Conservation (phyloP, 2,113 vertebrate species). For the Passer montanus region DNA sequence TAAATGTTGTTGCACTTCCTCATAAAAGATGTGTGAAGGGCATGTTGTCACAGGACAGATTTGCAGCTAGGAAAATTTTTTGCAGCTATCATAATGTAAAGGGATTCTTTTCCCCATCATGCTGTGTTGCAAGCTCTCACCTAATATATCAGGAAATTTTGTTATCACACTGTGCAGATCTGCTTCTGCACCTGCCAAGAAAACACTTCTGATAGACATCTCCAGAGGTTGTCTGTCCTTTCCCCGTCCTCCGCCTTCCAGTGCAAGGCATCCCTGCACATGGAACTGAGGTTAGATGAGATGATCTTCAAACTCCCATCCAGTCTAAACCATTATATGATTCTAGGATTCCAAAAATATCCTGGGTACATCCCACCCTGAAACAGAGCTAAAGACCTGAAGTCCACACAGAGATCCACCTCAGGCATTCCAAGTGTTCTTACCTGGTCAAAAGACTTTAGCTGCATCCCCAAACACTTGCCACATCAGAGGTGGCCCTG, state of each 20-base stretch:
- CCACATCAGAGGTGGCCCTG: not conserved
- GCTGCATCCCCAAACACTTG: not conserved
- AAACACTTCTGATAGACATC: not conserved
- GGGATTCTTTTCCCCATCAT: not conserved
- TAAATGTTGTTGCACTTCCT: not conserved
- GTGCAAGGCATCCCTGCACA: not conserved
- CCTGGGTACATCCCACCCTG: not conserved
- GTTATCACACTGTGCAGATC: rapidly evolving
- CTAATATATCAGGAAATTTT: not conserved
- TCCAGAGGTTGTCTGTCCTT: not conserved
- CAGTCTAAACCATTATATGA: not conserved
- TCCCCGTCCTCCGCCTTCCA: not conserved
- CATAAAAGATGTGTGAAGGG: not conserved
- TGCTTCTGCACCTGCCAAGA: not conserved
- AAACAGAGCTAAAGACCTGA: not conserved
- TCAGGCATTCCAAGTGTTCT: not conserved
- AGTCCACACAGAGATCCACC: rapidly evolving
- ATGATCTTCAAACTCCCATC: not conserved
- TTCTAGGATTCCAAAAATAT: not conserved
- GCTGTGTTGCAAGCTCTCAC: not conserved
- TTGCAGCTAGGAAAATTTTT: not conserved
- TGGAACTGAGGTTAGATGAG: not conserved
- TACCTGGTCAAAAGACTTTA: not conserved
- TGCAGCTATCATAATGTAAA: not conserved
- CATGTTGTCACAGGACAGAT: not conserved